phyloP scores from a whole-genome alignment of 2,797 vertebrate species.

The Mormyrus proboscirostris region DNA sequence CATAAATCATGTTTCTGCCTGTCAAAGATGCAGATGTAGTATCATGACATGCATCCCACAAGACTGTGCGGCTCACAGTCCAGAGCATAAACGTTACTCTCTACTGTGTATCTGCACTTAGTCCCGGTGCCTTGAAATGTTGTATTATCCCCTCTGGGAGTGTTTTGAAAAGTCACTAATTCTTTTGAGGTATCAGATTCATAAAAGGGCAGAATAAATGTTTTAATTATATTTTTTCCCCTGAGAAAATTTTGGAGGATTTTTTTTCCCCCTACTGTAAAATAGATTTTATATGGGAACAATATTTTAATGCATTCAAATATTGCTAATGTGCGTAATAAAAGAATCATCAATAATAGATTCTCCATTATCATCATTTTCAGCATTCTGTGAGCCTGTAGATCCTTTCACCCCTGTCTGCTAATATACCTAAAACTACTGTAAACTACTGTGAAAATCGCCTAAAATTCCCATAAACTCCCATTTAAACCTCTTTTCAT shows the following conservation, averaged over 20 bases:
- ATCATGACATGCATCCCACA: not conserved
- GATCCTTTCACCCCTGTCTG: not conserved
- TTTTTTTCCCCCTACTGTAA: not conserved
- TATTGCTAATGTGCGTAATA: not conserved
- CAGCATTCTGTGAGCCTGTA: not conserved
- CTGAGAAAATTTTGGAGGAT: not conserved
- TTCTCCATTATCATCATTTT: not conserved
- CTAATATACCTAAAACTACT: not conserved
- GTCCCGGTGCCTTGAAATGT: not conserved
- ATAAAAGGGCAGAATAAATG: slow-evolving; percentile 2
- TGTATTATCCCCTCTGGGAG: not conserved
- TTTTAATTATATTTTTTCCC: not conserved
- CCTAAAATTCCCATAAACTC: not conserved
- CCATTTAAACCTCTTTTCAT: not conserved
- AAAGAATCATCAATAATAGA: not conserved
- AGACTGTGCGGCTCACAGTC: not conserved
- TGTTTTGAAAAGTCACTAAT: not conserved
- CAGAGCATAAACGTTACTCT: not conserved
- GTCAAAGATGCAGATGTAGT: not conserved
- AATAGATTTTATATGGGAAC: not conserved
- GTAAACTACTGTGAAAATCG: not conserved
- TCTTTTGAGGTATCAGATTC: slow-evolving; percentile 6
- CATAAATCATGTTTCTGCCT: not conserved
- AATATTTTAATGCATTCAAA: not conserved
- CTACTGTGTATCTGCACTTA: not conserved